These are phyloP conservation scores for Chionoecetes opilio DNA, from an alignment of 1,140 invertebrate species.

Conservation along the genomic window DNA sequence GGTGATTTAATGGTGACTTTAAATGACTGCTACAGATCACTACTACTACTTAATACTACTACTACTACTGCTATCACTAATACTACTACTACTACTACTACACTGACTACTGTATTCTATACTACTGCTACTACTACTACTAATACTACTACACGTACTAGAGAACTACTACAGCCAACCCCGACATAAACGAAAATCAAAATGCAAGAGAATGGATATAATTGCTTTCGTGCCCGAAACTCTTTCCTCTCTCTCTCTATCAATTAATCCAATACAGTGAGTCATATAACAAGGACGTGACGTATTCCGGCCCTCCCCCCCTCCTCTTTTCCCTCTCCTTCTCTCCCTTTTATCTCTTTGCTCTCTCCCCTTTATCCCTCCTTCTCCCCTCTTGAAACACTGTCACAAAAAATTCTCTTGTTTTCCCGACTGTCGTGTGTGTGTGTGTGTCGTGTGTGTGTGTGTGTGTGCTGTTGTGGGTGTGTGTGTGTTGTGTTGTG, in stretches of 20 bases:
- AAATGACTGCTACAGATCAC: no score
- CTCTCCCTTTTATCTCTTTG: background rate
- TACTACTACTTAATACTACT: no score
- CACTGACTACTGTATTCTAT: background rate
- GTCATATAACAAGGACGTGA: no score
- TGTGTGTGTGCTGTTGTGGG: no score
- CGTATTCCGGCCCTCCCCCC: no score
- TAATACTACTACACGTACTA: background rate
- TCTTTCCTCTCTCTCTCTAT: background rate
- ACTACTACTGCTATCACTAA: no score
- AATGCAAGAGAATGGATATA: background rate
- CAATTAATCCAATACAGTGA: background rate
- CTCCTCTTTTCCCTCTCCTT: background rate
- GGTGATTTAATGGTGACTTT: background rate
- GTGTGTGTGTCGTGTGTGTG: no score
- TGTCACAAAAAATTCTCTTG: background rate
- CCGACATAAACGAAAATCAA: background rate
- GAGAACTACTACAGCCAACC: background rate
- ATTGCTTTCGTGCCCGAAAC: background rate
- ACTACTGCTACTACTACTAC: background rate
- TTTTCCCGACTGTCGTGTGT: no score
- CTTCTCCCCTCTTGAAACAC: no score
- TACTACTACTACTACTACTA: no score
- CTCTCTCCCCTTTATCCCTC: background rate
- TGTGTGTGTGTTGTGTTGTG: no score